phyloP scores from a whole-genome alignment of 2,888 invertebrate genomes.

The Lycaena phlaeas region DNA sequence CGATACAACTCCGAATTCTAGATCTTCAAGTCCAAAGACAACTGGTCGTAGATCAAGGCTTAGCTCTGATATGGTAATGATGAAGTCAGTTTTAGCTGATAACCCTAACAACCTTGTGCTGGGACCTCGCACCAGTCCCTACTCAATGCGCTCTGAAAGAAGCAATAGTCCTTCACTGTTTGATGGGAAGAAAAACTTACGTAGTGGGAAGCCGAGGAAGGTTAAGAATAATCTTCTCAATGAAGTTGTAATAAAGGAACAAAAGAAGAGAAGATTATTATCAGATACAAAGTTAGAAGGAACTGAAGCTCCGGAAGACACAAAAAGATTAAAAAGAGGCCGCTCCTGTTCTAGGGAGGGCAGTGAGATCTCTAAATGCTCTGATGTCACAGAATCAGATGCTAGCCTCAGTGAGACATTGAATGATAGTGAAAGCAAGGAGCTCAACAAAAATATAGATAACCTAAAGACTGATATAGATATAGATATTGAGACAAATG shows the following conservation, averaged over 20 bases:
- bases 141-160: conserved; percentile 74
- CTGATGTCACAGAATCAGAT: conserved; percentile 76
- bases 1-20: conserved; percentile 49
- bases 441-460: conserved; percentile 68
- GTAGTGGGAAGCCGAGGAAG: conserved; percentile 79
- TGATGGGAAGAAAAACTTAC: conserved; percentile 71
- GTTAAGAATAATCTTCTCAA: conserved; percentile 69
- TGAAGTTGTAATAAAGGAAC: conserved; percentile 73
- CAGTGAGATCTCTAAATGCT: conserved; percentile 75
- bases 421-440: conserved; percentile 53
- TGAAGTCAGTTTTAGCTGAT: conserved; percentile 60
- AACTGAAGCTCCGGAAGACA: conserved; percentile 47
- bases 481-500: conserved; percentile 70
- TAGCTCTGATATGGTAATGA: conserved; percentile 61
- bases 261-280: conserved; percentile 65
- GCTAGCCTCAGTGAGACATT: conserved; percentile 73
- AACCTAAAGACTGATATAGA: conserved; percentile 72
- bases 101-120: conserved; percentile 46
- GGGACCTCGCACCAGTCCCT: conserved; percentile 69
- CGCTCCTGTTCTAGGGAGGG: conserved; percentile 70
- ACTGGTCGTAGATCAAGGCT: conserved; percentile 53
- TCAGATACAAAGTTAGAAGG: conserved; percentile 68
- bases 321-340: conserved; percentile 57
- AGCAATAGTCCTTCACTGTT: conserved; percentile 63
- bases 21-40: conserved; percentile 63